These are phyloP conservation scores for Drosophila mettleri DNA, from an alignment of 2,888 invertebrate genomes.

Conservation along the genomic window DNA sequence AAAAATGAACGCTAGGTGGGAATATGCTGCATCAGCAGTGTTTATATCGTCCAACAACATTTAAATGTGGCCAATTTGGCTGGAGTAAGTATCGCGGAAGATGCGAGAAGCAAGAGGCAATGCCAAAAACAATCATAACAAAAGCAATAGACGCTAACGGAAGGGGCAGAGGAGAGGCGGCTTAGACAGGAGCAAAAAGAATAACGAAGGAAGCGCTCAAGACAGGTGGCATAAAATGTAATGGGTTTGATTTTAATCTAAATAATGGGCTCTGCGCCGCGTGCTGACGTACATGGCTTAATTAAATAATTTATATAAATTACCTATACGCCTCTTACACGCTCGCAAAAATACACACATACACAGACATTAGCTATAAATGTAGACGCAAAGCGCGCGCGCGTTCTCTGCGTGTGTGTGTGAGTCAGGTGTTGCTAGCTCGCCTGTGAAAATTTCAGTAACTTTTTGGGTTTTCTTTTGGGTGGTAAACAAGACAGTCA, in stretches of 20 bases:
- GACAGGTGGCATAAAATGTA: conserved; percentile 72
- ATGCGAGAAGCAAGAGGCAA: conserved; percentile 40
- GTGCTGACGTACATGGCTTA: conserved; percentile 72
- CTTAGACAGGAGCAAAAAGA: conserved; percentile 14
- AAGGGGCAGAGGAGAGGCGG: not conserved
- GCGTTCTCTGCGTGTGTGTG: conserved; percentile 38
- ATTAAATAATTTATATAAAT: conserved; percentile 78
- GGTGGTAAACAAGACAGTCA: conserved; percentile 42
- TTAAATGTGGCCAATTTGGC: conserved; percentile 75
- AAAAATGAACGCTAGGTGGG: not conserved
- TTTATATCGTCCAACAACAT: conserved; percentile 63
- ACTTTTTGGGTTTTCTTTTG: conserved; percentile 10
- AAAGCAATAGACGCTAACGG: conserved; percentile 56
- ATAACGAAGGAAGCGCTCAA: conserved; percentile 32
- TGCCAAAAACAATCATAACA: conserved; percentile 70
- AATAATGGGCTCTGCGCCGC: conserved; percentile 68
- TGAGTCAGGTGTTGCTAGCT: conserved; percentile 28
- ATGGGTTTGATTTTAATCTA: conserved; percentile 80
- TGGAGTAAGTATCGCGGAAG: conserved; percentile 21
- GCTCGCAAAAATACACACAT: conserved; percentile 31
- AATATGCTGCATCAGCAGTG: conserved; percentile 42
- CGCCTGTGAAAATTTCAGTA: conserved; percentile 21
- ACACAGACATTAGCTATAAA: not conserved
- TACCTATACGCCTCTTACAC: conserved; percentile 57
- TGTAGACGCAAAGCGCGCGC: conserved; percentile 48